These are phyloP conservation scores for Palythoa grandiflora DNA, from an alignment of 92 coral and sea anemone genomes.

Conservation along the genomic window DNA sequence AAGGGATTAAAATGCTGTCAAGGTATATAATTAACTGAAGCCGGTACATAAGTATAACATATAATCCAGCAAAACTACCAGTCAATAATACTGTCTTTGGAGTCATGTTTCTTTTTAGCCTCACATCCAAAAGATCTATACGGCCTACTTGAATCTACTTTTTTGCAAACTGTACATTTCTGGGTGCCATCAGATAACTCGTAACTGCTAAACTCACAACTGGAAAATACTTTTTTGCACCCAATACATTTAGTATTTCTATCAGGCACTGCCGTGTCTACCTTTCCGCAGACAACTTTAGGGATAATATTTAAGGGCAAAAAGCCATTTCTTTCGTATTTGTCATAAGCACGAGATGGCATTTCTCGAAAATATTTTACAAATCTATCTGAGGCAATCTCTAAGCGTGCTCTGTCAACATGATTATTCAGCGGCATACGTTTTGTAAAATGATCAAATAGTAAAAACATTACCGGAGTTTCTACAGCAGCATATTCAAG, in stretches of 20 bases:
- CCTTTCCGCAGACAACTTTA: conserved; percentile 62
- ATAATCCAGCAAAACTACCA: too few species aligned
- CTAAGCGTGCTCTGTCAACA: conserved; percentile 59
- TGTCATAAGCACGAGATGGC: conserved; percentile 64
- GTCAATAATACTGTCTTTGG: too few species aligned
- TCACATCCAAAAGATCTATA: too few species aligned
- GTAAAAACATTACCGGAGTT: conserved; percentile 72
- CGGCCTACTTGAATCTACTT: not conserved
- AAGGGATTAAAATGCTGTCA: too few species aligned
- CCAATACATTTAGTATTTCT: conserved; percentile 68
- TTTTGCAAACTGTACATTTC: conserved; percentile 80
- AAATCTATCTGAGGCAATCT: conserved; percentile 79
- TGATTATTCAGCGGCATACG: conserved; percentile 7
- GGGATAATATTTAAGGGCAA: conserved; percentile 86
- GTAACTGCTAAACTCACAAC: conserved; percentile 68
- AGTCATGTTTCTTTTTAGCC: too few species aligned
- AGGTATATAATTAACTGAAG: too few species aligned
- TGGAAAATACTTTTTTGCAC: conserved; percentile 73
- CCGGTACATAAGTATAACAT: too few species aligned
- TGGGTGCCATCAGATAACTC: conserved; percentile 73
- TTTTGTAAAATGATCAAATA: conserved; percentile 73
- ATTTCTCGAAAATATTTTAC: conserved; percentile 71
- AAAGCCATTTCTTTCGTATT: conserved; percentile 69
- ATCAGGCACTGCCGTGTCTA: conserved; percentile 44
- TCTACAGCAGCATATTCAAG: conserved; percentile 77